Evolutionary conservation across 2,888 invertebrate species (phyloP).

Genomic region (Melinaea marsaeus): DNA sequence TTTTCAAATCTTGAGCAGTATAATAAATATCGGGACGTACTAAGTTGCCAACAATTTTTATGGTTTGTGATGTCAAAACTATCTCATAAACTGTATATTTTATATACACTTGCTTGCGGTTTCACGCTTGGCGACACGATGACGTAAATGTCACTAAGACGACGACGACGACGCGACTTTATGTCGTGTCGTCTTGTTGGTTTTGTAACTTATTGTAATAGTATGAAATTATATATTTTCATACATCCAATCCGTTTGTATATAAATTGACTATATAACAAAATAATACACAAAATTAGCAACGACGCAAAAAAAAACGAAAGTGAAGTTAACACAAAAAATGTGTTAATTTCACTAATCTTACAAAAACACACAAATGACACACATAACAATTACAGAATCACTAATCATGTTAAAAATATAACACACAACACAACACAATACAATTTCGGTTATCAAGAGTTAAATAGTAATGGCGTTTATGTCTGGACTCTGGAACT

Average conservation of each 20-base stretch:
- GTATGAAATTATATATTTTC: conserved; percentile 5
- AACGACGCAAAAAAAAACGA: not conserved
- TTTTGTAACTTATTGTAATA: conserved; percentile 7
- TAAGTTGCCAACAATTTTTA: conserved; percentile 63
- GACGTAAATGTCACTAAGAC: conserved; percentile 15
- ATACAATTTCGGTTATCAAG: conserved; percentile 37
- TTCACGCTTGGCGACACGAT: conserved; percentile 20
- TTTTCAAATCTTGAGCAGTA: conserved; percentile 1
- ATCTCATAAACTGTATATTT: conserved; percentile 46
- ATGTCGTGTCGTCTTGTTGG: conserved; percentile 8
- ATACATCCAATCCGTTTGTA: not conserved
- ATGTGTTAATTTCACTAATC: not conserved
- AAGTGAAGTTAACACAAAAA: not conserved
- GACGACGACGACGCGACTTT: conserved; percentile 24
- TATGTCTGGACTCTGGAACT: conserved; percentile 72
- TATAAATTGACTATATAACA: too few relatives aligned
- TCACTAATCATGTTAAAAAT: conserved; percentile 25
- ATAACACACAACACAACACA: conserved; percentile 38
- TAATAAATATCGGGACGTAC: conserved; percentile 23
- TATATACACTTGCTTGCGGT: conserved; percentile 30
- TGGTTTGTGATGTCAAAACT: conserved; percentile 48
- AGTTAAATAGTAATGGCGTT: conserved; percentile 62
- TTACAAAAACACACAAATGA: not conserved
- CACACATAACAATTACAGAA: conserved; percentile 1
- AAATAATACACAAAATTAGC: not conserved